Conservation (phyloP, 2,113 vertebrate genomes). For the Edolisoma coerulescens region DNA sequence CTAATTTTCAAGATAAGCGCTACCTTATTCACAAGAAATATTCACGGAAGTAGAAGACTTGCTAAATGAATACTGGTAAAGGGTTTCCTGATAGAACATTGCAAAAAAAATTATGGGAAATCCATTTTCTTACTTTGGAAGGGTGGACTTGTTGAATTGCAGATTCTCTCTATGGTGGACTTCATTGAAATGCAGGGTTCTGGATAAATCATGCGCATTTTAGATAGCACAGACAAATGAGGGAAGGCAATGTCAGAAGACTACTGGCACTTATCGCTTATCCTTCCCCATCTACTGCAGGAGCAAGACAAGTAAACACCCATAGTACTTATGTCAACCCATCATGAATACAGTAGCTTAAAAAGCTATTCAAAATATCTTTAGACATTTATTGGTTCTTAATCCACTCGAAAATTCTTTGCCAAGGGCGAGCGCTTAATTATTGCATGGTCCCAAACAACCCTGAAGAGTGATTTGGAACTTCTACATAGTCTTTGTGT, state of each 20-base stretch:
- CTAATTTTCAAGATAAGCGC: not conserved
- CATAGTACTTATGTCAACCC: not conserved
- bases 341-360: not conserved
- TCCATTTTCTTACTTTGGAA: not conserved
- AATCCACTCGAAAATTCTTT: not conserved
- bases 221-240: not conserved
- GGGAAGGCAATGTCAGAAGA: not conserved
- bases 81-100: not conserved
- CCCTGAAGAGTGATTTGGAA: not conserved
- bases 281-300: not conserved
- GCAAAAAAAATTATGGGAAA: not conserved
- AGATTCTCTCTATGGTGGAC: not conserved
- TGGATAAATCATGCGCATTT: not conserved
- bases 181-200: not conserved
- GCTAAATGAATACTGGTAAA: not conserved
- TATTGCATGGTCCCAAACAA: not conserved
- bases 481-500: not conserved
- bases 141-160: not conserved
- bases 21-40: not conserved
- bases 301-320: not conserved
- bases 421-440: not conserved
- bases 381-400: not conserved
- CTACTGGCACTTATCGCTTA: not conserved
- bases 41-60: not conserved
- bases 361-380: not conserved